These are phyloP conservation scores for Paraplagusia blochii DNA, from an alignment of 2,113 vertebrate genomes.

Conservation along the genomic window DNA sequence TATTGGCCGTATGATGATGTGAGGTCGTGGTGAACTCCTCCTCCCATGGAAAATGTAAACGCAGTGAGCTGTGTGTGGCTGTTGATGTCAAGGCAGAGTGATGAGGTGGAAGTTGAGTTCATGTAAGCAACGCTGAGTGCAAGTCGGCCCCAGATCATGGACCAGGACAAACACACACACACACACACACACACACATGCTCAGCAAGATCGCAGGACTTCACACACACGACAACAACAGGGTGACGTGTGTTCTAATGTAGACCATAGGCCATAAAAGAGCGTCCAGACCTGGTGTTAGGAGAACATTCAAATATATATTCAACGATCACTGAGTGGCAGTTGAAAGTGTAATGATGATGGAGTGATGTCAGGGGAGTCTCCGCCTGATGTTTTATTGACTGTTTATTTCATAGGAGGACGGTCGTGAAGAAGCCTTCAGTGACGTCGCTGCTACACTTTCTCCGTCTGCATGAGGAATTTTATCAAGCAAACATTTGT, in stretches of 20 bases:
- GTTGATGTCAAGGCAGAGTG: slow-evolving; percentile 70
- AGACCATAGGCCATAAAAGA: slow-evolving; percentile 54
- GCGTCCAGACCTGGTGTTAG: slow-evolving; percentile 54
- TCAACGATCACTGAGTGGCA: slow-evolving; percentile 70
- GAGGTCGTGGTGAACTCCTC: slow-evolving; percentile 46
- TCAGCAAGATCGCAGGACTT: slow-evolving; percentile 23
- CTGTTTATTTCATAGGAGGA: slow-evolving; percentile 76
- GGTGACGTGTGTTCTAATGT: slow-evolving; percentile 68
- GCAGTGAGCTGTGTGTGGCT: slow-evolving; percentile 62
- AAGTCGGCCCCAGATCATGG: slow-evolving; percentile 66
- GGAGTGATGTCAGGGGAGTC: slow-evolving; percentile 69
- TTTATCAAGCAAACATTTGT: slow-evolving; percentile 76
- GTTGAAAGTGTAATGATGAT: slow-evolving; percentile 75
- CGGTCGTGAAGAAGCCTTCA: slow-evolving; percentile 71
- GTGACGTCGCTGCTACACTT: slow-evolving; percentile 66
- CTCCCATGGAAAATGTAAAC: slow-evolving; percentile 51
- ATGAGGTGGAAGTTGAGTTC: slow-evolving; percentile 76
- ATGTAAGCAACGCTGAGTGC: slow-evolving; percentile 60
- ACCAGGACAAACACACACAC: slow-evolving; percentile 56
- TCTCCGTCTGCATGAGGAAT: slow-evolving; percentile 66
- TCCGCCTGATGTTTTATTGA: slow-evolving; percentile 69
- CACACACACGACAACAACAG: slow-evolving; percentile 15
- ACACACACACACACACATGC: slow-evolving; percentile 48
- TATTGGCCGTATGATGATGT: slow-evolving; percentile 22
- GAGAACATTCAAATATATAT: slow-evolving; percentile 62